A percentile compares a stretch with the other conserved stretches of the same genome.
Evolutionary conservation across 2,113 vertebrate species (phyloP).

Genomic region (Egretta garzetta): DNA sequence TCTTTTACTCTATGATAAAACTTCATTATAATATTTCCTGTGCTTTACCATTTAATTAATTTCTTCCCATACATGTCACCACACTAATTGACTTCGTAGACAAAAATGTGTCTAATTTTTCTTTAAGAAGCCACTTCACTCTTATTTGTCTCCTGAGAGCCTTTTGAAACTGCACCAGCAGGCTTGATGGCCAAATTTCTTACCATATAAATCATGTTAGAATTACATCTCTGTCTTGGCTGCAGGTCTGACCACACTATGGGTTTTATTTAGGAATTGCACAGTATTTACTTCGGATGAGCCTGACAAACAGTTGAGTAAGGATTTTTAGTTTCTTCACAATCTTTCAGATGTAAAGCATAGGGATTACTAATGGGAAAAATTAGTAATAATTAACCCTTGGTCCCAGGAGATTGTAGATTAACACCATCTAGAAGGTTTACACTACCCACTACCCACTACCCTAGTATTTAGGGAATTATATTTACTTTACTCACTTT

Average conservation of each 20-base stretch:
- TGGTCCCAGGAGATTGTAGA: neutral
- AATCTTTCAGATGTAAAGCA: neutral
- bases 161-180: neutral
- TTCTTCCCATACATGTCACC: neutral
- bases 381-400: neutral
- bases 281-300: neutral
- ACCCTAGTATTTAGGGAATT: neutral
- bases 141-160: neutral
- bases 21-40: neutral
- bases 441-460: neutral
- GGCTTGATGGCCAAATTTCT: neutral
- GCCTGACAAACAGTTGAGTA: neutral
- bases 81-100: neutral
- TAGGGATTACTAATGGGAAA: neutral
- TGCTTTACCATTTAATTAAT: neutral
- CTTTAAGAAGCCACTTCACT: neutral
- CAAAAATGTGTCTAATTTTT: neutral
- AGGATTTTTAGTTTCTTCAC: neutral
- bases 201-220: neutral
- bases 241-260: neutral
- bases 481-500: neutral
- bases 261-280: neutral
- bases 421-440: neutral
- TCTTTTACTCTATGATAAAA: neutral
- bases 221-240: neutral